Evolutionary conservation across 1,140 invertebrate species (phyloP).

Genomic region (Chelonus insularis): DNA sequence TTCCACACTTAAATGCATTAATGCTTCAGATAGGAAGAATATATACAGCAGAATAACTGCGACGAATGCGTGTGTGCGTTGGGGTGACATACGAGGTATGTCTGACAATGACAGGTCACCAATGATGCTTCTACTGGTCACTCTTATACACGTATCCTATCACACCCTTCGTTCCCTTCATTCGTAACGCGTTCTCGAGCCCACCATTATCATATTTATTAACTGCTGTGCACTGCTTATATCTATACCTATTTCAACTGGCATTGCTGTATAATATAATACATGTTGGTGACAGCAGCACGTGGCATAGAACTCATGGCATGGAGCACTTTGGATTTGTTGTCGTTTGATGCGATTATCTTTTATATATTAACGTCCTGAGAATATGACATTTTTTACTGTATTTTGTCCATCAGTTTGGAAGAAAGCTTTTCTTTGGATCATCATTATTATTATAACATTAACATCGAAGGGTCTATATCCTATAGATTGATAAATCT

Average conservation of each 20-base stretch:
- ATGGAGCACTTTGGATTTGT: slow-evolving; percentile 23
- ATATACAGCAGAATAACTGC: slow-evolving; percentile 5
- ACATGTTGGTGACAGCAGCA: slow-evolving; percentile 58
- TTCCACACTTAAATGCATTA: slow-evolving; percentile 3
- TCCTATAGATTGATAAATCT: too few relatives aligned
- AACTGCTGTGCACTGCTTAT: slow-evolving; percentile 54
- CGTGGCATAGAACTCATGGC: slow-evolving; percentile 39
- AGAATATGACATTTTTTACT: too few relatives aligned
- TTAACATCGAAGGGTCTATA: too few relatives aligned
- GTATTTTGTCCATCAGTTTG: too few relatives aligned
- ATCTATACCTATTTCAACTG: slow-evolving; percentile 54
- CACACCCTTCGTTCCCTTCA: slow-evolving; percentile 32
- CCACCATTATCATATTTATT: slow-evolving; percentile 61
- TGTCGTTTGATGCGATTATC: slow-evolving; percentile 32
- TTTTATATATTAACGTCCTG: too few relatives aligned
- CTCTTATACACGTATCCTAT: slow-evolving; percentile 54
- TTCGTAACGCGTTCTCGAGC: slow-evolving; percentile 30
- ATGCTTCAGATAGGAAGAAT: neutral
- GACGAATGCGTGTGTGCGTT: slow-evolving; percentile 15
- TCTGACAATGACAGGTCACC: slow-evolving; percentile 51
- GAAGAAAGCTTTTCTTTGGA: too few relatives aligned
- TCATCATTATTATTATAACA: too few relatives aligned
- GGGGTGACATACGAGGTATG: slow-evolving; percentile 54
- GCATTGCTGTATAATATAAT: slow-evolving; percentile 59
- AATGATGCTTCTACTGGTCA: slow-evolving; percentile 50